These are phyloP conservation scores for Cyphomyrus discorhynchus DNA, from an alignment of 2,113 vertebrate species.

Conservation along the genomic window DNA sequence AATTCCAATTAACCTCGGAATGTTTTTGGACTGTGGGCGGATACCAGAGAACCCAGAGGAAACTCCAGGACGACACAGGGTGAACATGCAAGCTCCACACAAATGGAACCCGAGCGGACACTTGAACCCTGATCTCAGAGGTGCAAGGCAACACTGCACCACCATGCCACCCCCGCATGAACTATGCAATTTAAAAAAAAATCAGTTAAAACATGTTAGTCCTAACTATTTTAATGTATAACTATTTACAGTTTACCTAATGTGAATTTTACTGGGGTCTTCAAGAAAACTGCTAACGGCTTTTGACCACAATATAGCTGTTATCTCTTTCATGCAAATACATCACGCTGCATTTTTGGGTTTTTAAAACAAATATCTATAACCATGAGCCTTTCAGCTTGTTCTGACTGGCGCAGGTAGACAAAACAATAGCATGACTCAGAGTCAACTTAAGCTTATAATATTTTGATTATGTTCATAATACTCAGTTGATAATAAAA, in stretches of 20 bases:
- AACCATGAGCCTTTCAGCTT: not conserved
- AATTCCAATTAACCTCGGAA: no score
- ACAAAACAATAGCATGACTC: not conserved
- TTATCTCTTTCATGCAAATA: not conserved
- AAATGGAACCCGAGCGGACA: not conserved
- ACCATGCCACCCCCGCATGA: no score
- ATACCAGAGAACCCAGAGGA: no score
- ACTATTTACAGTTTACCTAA: not conserved
- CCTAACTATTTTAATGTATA: not conserved
- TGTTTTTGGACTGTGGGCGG: no score
- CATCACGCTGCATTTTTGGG: not conserved
- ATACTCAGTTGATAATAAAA: not conserved
- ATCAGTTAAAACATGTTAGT: not conserved
- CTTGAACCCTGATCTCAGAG: not conserved
- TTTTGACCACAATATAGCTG: not conserved
- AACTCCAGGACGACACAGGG: no score
- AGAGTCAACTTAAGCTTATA: not conserved
- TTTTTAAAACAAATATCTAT: not conserved
- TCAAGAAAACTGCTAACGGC: not conserved
- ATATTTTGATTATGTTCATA: not conserved
- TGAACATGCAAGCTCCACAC: not conserved
- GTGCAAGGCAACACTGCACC: not conserved
- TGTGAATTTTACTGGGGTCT: not conserved
- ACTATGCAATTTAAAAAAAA: not conserved
- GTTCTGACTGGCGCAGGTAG: not conserved